Percentiles rank a stretch among this genome's conserved stretches.
Evolutionary conservation across 2,797 vertebrate species (phyloP).

Genomic region (Ctenopoma multispine): DNA sequence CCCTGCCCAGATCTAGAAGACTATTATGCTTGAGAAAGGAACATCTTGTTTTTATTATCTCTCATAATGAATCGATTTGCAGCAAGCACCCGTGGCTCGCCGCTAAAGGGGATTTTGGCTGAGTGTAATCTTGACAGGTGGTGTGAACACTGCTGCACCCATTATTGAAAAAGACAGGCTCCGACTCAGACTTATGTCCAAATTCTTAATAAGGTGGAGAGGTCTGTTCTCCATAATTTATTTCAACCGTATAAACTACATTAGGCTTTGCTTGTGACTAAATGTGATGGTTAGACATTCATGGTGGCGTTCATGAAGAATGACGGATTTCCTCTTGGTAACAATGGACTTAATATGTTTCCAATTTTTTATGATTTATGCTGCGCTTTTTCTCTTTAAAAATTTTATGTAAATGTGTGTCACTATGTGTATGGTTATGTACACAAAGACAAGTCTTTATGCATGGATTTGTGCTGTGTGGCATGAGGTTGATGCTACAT

Average conservation of each 20-base stretch:
- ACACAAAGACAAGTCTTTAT: conserved; percentile 31
- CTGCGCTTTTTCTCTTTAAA: conserved; percentile 37
- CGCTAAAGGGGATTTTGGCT: conserved; percentile 55
- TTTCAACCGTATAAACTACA: conserved; percentile 24
- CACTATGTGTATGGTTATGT: conserved; percentile 38
- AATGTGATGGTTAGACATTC: conserved; percentile 32
- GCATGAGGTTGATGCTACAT: conserved; percentile 64
- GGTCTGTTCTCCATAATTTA: conserved; percentile 49
- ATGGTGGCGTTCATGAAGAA: conserved; percentile 26
- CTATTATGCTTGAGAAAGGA: conserved; percentile 66
- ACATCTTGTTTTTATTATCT: conserved; percentile 76
- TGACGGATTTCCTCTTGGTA: conserved; percentile 28
- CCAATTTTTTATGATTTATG: conserved; percentile 36
- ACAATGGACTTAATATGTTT: conserved; percentile 28
- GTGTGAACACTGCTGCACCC: conserved; percentile 35
- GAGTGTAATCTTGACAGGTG: conserved; percentile 64
- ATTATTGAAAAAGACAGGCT: conserved; percentile 56
- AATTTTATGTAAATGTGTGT: conserved; percentile 51
- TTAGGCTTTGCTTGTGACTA: conserved; percentile 22
- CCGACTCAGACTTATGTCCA: conserved; percentile 32
- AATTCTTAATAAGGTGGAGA: conserved; percentile 51
- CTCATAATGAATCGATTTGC: conserved; percentile 74
- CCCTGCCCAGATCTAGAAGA: conserved; percentile 54
- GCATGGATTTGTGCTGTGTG: conserved; percentile 73
- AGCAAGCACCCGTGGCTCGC: conserved; percentile 37